Conservation (phyloP, 2,113 vertebrate genomes). For the Archilochus colubris region DNA sequence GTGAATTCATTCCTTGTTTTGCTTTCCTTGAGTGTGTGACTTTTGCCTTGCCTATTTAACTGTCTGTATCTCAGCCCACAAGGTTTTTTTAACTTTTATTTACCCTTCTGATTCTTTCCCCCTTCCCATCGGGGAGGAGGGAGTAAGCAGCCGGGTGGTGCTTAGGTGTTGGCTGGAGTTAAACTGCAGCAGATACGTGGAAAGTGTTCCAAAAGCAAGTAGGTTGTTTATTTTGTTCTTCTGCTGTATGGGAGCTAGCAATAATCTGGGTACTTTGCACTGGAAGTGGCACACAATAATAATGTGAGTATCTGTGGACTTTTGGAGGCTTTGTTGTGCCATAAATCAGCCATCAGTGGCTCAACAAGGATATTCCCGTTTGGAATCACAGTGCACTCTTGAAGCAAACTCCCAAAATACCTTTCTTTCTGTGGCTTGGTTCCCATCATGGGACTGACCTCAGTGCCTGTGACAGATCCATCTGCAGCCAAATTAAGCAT, state of each 20-base stretch:
- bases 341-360: neutral
- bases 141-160: too few species aligned
- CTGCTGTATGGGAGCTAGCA: neutral
- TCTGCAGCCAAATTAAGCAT: neutral
- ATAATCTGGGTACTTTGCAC: neutral
- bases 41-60: too few species aligned
- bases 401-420: neutral
- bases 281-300: neutral
- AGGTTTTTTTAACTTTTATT: too few species aligned
- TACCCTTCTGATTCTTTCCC: too few species aligned
- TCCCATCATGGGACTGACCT: accelerated
- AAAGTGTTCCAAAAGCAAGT: neutral
- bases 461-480: accelerated
- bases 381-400: neutral
- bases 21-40: too few species aligned
- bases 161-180: too few species aligned
- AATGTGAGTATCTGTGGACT: neutral
- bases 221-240: neutral
- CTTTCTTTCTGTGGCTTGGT: neutral
- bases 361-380: neutral
- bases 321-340: neutral
- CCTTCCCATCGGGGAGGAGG: too few species aligned
- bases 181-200: too few species aligned
- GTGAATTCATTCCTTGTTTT: too few species aligned
- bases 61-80: too few species aligned